A percentile compares a stretch with the other conserved stretches of the same genome.
These are phyloP conservation scores for Mimumesa dahlbomi DNA, from an alignment of 2,888 invertebrate species.

Conservation along the genomic window DNA sequence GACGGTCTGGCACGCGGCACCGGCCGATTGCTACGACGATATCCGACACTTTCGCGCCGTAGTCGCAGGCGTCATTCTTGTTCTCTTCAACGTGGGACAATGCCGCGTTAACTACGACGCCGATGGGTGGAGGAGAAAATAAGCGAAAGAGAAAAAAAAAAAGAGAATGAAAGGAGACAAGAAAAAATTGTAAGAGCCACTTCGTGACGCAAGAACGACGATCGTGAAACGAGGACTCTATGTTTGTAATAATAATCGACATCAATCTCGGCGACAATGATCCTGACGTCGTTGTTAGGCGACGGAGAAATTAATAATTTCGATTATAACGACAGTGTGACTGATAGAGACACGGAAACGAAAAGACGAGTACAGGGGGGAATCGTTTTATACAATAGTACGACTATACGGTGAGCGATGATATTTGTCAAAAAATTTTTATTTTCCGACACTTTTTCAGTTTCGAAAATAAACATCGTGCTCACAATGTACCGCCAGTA, in stretches of 20 bases:
- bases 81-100: conserved; percentile 36
- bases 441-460: not conserved
- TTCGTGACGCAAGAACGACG: too few relatives aligned
- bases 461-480: too few relatives aligned
- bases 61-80: conserved; percentile 42
- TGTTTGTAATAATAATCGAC: not conserved
- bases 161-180: not conserved
- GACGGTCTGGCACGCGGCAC: conserved; percentile 48
- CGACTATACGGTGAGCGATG: too few relatives aligned
- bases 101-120: conserved; percentile 1
- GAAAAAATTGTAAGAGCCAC: too few relatives aligned
- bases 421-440: too few relatives aligned
- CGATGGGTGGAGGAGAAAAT: too few relatives aligned
- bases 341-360: not conserved
- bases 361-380: not conserved
- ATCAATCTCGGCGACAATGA: not conserved
- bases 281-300: not conserved
- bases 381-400: not conserved
- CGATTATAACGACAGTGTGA: not conserved
- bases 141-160: not conserved
- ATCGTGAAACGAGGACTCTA: not conserved
- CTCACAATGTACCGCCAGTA: too few relatives aligned
- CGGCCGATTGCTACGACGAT: conserved; percentile 53
- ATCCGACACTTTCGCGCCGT: conserved; percentile 55
- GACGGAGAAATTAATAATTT: not conserved